Evolutionary conservation across 2,888 invertebrate species (phyloP), one percentile per base, ranked within the genome.

Genomic region (Eugnorisma glareosa): DNA sequence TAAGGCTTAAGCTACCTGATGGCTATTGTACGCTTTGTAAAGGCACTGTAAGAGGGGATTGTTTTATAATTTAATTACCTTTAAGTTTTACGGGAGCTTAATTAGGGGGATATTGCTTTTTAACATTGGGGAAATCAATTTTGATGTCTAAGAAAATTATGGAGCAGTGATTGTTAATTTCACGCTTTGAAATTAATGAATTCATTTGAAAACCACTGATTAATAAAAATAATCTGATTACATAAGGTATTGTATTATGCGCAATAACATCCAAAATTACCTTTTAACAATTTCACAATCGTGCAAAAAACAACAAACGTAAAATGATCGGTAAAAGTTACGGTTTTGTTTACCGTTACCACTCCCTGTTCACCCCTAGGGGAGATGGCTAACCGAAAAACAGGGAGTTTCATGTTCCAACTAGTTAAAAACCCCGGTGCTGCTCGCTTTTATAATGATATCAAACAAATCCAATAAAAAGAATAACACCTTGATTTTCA

Each of bases 301-400:
- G 71, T 78, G 75, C 67, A 76, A 43, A 59, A 86, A 92, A 91
- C 86, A 92, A 90, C 91, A 90, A 90, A 91, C 83, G 87, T 87
- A 85, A 92, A 91, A 92, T 92, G 89, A 93, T 92, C 89, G 90
- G 85, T 81, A 90, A 86, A 93, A 93, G 91, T 93, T 93, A 91
- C 89, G 90, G 90, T 91, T 93, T 91, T 94, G 94, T 94, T 94
- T 93, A 93, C 91, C 82, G 64, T 74, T 79, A 88, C 89, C 85
- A 84, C 86, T 88, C 89, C 88, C 89, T 79, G 70, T 77, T 84
- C 75, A 73, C 85, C 88, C 90, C 84, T 77, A 45, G 90, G 86
- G 88, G 87, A 86, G 85, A 86, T 77, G 51, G 84, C 77, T 84
- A 79, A 85, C 86, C 82, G 81, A 88, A 89, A 87, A 87, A 86